phyloP scores from a whole-genome alignment of 2,113 vertebrate species.

The Ameiurus melas region DNA sequence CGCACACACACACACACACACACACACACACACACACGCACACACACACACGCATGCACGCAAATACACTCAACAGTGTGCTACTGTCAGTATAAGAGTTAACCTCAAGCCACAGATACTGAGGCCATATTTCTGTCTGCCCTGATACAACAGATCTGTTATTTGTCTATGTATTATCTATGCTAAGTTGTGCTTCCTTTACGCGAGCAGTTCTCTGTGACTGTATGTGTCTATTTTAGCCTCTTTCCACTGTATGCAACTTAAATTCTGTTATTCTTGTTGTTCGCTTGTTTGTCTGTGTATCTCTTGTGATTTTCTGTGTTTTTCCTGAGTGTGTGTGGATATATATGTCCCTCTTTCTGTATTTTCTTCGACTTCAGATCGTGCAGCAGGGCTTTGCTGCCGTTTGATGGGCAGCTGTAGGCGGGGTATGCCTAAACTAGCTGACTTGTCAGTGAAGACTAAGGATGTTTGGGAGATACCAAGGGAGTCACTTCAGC shows the following conservation, averaged over 20 bases:
- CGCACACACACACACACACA: too few relatives aligned
- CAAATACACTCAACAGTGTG: not conserved
- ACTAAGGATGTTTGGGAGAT: constrained; percentile 95
- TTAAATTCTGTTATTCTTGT: constrained; percentile 9
- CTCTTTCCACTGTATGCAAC: constrained; percentile 17
- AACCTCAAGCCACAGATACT: not conserved
- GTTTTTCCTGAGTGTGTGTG: constrained; percentile 35
- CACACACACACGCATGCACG: too few relatives aligned
- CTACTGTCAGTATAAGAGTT: not conserved
- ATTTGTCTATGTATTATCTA: not conserved
- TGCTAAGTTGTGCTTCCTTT: constrained; percentile 3
- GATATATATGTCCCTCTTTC: constrained; percentile 49
- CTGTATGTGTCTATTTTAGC: constrained; percentile 31
- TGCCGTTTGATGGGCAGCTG: constrained; percentile 87
- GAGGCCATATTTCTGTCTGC: constrained; percentile 24
- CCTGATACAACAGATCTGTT: not conserved
- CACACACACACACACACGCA: not conserved
- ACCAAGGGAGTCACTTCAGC: constrained; percentile 87
- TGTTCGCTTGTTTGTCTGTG: constrained; percentile 19
- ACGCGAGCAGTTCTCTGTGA: not conserved
- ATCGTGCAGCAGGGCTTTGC: constrained; percentile 86
- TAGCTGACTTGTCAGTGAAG: constrained; percentile 92
- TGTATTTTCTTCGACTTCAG: constrained; percentile 58
- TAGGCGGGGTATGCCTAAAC: constrained; percentile 85
- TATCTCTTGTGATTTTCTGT: not conserved